Evolutionary conservation across 2,113 vertebrate species (phyloP).

Genomic region (Pan troglodytes): NHGRI_mPanTro3-v2.1_pri NC_072410.2:15235001-15235500

Average conservation of each 20-base stretch:
- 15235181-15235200: not conserved
- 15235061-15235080: not conserved
- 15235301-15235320: not conserved
- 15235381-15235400: not conserved
- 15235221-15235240: not conserved
- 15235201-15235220: not conserved
- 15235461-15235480: not conserved
- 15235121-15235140: not conserved
- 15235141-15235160: not conserved
- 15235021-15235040: not conserved
- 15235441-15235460: not conserved
- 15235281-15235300: not conserved
- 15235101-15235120: not conserved
- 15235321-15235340: not conserved
- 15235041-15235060: not conserved
- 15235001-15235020: not conserved
- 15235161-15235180: not conserved
- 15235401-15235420: not conserved
- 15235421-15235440: not conserved
- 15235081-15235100: not conserved
- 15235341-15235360: not conserved
- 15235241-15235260: not conserved
- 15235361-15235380: not conserved
- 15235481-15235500: not conserved
- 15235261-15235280: not conserved